Conservation (phyloP, 1,140 invertebrate genomes). For the Periplaneta americana region DNA sequence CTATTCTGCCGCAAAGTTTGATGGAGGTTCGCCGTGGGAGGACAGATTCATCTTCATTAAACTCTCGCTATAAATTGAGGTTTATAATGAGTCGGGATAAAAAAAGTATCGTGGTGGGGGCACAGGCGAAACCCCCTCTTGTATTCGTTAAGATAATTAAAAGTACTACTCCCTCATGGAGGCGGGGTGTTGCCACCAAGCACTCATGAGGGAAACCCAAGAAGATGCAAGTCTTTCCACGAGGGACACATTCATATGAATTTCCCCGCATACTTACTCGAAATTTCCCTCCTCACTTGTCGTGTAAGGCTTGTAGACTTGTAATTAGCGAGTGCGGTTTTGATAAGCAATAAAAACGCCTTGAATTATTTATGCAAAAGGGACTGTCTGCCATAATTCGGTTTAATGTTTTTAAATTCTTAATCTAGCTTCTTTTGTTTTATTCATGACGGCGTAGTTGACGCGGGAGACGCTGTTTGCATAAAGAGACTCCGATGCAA, state of each 20-base stretch:
- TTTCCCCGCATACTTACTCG: neutral
- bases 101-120: neutral
- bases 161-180: neutral
- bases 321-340: neutral
- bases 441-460: too few species aligned
- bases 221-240: too few species aligned
- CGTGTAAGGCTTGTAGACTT: too few species aligned
- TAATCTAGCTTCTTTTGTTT: neutral
- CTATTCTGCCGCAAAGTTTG: too few species aligned
- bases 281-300: neutral
- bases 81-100: neutral
- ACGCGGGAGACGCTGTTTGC: too few species aligned
- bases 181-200: too few species aligned
- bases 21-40: too few species aligned
- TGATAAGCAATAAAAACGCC: neutral
- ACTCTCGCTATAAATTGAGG: neutral
- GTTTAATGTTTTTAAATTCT: neutral
- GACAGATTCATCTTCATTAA: too few species aligned
- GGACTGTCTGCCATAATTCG: neutral
- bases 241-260: neutral
- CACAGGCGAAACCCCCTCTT: neutral
- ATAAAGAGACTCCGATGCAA: too few species aligned
- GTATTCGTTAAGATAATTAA: neutral
- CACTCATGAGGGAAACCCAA: too few species aligned
- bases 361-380: neutral